Base-by-base conservation (phyloP, 2,797 vertebrate genomes). In the Allenopithecus nigroviridis region DNA sequence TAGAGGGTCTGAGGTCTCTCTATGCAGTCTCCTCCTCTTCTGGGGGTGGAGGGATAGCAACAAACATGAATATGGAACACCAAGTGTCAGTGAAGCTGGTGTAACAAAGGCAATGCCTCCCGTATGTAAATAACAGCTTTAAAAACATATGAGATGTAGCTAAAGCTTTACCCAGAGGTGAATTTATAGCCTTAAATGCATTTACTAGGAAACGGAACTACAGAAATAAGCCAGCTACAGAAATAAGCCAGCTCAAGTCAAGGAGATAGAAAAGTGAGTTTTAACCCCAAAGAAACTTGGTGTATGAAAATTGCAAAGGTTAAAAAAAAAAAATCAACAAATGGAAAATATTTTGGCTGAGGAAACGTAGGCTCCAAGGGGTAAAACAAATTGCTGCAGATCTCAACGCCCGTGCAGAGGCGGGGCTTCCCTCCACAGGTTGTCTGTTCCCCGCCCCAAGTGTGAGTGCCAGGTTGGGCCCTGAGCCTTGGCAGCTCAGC, bases 121-220 rank as follows among this genome's bases (percentile, higher is more conserved):
- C 55, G 61, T 72, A 86, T 33, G 36, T 24, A 79, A 59, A 36
- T 39, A 21, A 48, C 33, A 22, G 26, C 21, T 89, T 89, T 26
- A 43, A 78, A 81, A 91, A 86, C 5, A 8, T 59, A 50, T 0
- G 64, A 91, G 91, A 80, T 55, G 75, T 68, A 92, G 97, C 76
- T 91, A 98, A 97, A 93, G 89, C 93, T 96, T 94, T 55, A 61
- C 61, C 84, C 57, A 78, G 89, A 97, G 97, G 97, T 91, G 94
- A 96, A 96, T 92, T 46, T 72, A 81, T 96, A 96, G 91, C 43
- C 55, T 61, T 95, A 72, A 78, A 55, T 68, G 33, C 41, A 88
- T 90, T 94, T 91, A 81, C 64, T 84, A 24, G 70, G n/a, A 85
- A 95, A 84, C 8, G 21, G 57, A 91, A 53, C n/a, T 5, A 30